Base-by-base conservation (phyloP, 1,140 invertebrate species). In the Drosophila nigromelanica region DNA sequence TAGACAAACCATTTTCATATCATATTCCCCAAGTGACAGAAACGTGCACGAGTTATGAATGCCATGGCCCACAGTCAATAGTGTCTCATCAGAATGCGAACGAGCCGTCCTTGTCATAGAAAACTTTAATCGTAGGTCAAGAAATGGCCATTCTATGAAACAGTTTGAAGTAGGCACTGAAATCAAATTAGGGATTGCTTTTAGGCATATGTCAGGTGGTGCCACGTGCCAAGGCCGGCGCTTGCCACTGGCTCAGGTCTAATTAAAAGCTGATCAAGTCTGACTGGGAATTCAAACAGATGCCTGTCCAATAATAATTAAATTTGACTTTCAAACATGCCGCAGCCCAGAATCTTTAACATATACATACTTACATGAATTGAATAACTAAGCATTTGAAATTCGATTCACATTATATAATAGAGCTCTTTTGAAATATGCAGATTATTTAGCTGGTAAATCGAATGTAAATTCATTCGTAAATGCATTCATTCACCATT, bases 1-100 rank as follows among this genome's bases (percentile, higher is more conserved):
- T 66, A 24, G 33, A 55, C 42, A 51, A 61, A 24, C 47, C 73
- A 60, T 73, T 80, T 52, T 52, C 64, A 64, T 66, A 86, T 74
- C 69, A 52, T 52, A 63, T 77, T 85, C 51, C 59, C 52, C 37
- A 51, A 63, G 45, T 62, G 42, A 33, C 48, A 21, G 12, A 43
- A 45, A 45, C 37, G 42, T 52, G 58, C 58, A 35, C 54, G n/a
- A 52, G 35, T 54, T 71, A 35, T 68, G 60, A 61, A 66, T 62
- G 45, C 50, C 40, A 14, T 14, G 14, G 55, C 40, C 27, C 4
- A 48, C 14, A 11, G 7, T 8, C 40, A 12, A 50, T 15, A 50
- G 27, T 37, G 37, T 12, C 14, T 3, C 51, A 14, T 11, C 43
- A n/a, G 5, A 47, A 12, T 24, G 21, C 21, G 45, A 33, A 27